Conservation (phyloP, 2,888 invertebrate genomes). For the Catocala nupta region DNA sequence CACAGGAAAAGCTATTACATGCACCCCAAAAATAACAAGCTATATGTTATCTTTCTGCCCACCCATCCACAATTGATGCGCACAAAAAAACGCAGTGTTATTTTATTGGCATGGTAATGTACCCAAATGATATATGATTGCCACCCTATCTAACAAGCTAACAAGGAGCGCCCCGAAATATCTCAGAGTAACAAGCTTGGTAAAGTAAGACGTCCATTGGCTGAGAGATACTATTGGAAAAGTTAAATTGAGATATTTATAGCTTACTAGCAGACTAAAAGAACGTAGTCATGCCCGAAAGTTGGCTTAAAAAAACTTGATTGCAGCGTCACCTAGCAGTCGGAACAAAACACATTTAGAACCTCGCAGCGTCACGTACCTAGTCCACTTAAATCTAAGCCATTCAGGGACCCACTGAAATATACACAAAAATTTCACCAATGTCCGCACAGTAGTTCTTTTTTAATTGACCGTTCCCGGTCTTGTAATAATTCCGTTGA, state of each 20-base stretch:
- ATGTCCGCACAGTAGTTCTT: no score
- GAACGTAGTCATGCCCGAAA: no score
- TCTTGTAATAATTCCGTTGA: no score
- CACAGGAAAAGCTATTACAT: background rate
- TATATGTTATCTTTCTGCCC: background rate
- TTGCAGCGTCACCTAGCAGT: no score
- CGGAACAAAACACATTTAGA: no score
- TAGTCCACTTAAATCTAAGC: no score
- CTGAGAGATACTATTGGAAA: background rate
- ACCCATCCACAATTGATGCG: conserved; percentile 2
- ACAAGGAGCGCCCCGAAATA: conserved; percentile 40
- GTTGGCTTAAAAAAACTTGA: no score
- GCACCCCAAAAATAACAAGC: background rate
- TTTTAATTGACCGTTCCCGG: no score
- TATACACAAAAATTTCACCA: no score
- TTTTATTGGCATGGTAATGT: conserved; percentile 36
- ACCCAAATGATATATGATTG: conserved; percentile 43
- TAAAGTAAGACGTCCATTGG: conserved; percentile 11
- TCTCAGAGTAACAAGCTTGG: conserved; percentile 21
- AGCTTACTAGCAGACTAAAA: no score
- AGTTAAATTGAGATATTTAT: background rate
- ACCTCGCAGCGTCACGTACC: no score
- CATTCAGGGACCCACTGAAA: no score
- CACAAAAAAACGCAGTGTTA: conserved; percentile 15
- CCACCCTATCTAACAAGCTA: conserved; percentile 45